A percentile compares a stretch with the other conserved stretches of the same genome.
Evolutionary conservation across 2,797 vertebrate species (phyloP).

Genomic region (Phrynocephalus guinanensis): DNA sequence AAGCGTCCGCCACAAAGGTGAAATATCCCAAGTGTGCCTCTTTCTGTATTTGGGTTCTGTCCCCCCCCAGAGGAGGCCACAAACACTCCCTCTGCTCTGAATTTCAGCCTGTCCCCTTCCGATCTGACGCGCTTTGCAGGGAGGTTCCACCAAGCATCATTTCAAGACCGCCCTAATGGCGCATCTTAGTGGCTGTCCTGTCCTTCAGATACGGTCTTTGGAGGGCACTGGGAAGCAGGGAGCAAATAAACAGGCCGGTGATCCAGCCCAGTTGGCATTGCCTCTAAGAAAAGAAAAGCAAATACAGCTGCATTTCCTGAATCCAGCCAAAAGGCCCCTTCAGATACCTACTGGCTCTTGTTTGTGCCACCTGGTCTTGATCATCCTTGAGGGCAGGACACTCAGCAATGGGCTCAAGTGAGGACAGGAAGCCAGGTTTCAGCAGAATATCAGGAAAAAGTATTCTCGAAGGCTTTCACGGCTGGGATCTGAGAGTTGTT

Average conservation of each 20-base stretch:
- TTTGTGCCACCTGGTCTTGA: background rate
- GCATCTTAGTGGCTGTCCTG: fast-evolving
- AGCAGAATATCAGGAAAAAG: too few species aligned
- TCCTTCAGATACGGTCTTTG: background rate
- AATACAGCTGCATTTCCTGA: background rate
- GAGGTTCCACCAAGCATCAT: fast-evolving
- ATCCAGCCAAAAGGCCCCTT: background rate
- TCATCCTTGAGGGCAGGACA: too few species aligned
- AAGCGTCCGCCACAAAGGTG: slow-evolving; percentile 88
- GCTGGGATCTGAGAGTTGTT: too few species aligned
- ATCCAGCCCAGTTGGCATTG: background rate
- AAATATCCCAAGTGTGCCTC: background rate
- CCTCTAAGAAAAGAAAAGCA: background rate
- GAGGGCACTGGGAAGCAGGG: background rate
- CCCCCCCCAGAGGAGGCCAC: background rate
- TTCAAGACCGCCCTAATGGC: background rate
- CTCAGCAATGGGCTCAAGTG: too few species aligned
- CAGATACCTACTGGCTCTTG: background rate
- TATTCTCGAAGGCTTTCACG: too few species aligned
- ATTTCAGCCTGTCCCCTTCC: too few species aligned
- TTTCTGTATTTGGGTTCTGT: too few species aligned
- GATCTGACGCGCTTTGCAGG: too few species aligned
- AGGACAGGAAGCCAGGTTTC: too few species aligned
- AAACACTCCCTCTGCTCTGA: background rate
- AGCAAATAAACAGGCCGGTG: fast-evolving